phyloP scores from a whole-genome alignment of 2,797 vertebrate species.

The Discoglossus pictus region DNA sequence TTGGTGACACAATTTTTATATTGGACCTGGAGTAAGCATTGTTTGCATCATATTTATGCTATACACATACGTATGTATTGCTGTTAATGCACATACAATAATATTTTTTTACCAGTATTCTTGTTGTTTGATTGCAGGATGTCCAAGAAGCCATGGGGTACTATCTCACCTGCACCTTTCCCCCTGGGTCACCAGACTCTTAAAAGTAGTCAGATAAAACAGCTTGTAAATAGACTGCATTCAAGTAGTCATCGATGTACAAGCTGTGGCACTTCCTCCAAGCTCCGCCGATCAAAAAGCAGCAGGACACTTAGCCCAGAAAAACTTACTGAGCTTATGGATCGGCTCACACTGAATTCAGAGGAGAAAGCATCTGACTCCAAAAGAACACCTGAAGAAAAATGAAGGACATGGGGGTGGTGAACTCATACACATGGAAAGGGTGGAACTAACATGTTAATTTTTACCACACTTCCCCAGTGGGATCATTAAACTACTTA shows the following conservation, averaged over 20 bases:
- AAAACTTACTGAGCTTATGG: constrained; percentile 38
- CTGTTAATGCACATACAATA: too few species aligned
- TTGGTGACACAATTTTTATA: too few species aligned
- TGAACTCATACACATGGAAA: constrained; percentile 13
- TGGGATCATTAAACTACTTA: constrained; percentile 45
- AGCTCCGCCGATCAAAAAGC: constrained; percentile 1
- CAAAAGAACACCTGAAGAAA: constrained; percentile 37
- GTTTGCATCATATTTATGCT: too few species aligned
- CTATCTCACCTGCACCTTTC: constrained; percentile 19
- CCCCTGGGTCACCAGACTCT: constrained; percentile 4
- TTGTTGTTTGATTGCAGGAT: neutral
- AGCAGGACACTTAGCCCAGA: constrained; percentile 3
- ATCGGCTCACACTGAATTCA: constrained; percentile 26
- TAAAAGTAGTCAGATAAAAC: neutral
- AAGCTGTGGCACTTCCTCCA: neutral
- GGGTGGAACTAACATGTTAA: constrained; percentile 23
- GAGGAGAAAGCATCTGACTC: constrained; percentile 44
- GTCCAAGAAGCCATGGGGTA: constrained; percentile 30
- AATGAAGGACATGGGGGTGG: constrained; percentile 38
- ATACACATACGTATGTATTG: too few species aligned
- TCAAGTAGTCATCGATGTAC: constrained; percentile 10
- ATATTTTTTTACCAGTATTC: too few species aligned
- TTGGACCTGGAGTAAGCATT: too few species aligned
- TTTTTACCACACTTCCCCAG: neutral
- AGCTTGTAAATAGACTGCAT: constrained; percentile 3